A percentile compares a stretch with the other conserved stretches of the same genome.
Conservation (phyloP, 2,113 vertebrate genomes). For the Butastur rufipennis region DNA sequence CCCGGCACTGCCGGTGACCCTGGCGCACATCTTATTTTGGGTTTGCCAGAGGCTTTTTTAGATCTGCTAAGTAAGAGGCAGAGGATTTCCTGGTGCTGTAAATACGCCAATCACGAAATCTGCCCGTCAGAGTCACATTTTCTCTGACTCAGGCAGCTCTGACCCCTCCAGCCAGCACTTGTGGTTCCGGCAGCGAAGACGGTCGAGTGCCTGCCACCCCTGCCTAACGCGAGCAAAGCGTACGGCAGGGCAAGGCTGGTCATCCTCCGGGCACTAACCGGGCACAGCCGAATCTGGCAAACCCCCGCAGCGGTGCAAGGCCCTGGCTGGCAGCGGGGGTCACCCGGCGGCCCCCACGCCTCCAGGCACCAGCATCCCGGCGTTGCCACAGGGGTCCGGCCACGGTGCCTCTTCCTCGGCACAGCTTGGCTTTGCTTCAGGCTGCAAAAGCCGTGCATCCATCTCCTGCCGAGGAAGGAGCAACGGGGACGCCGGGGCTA, state of each 20-base stretch:
- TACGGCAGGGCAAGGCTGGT: background rate
- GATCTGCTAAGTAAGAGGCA: background rate
- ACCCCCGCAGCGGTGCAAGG: background rate
- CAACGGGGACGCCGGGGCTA: background rate
- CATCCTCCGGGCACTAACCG: accelerated
- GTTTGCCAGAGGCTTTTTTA: background rate
- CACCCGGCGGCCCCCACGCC: background rate
- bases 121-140: background rate
- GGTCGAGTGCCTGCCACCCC: background rate
- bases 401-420: background rate
- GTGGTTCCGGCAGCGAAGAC: background rate
- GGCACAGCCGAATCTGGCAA: background rate
- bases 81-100: background rate
- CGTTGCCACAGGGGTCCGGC: background rate
- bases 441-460: background rate
- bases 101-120: background rate
- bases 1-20: background rate
- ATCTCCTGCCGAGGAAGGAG: background rate
- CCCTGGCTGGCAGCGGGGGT: background rate
- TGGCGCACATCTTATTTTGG: background rate
- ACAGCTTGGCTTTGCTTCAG: background rate
- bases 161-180: background rate
- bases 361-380: background rate
- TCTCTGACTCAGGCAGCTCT: background rate
- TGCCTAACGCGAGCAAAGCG: background rate